phyloP scores from a whole-genome alignment of 2,113 vertebrate species.

The Recurvirostra avosetta region DNA sequence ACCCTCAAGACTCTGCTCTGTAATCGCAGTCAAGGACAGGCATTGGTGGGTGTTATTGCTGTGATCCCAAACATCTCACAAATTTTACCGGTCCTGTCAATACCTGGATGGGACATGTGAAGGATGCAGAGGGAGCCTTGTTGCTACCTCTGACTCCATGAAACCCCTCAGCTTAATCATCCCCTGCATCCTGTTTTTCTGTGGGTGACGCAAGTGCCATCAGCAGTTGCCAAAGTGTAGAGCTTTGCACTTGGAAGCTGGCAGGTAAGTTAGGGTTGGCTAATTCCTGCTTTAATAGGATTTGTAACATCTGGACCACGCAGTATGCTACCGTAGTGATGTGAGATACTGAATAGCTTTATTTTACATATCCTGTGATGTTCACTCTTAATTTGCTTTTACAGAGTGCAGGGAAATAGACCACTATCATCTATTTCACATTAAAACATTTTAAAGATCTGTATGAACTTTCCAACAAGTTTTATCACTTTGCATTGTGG shows the following conservation, averaged over 20 bases:
- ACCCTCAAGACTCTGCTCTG: background rate
- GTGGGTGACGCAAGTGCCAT: background rate
- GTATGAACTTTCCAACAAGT: background rate
- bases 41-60: background rate
- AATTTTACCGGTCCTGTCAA: rapidly evolving
- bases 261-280: background rate
- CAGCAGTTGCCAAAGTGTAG: background rate
- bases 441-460: background rate
- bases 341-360: background rate
- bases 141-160: background rate
- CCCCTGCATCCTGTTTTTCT: background rate
- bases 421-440: background rate
- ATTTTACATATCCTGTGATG: rapidly evolving
- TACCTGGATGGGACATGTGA: rapidly evolving
- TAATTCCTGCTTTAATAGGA: background rate
- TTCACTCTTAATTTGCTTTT: background rate
- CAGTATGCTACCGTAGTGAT: too few relatives aligned
- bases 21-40: background rate
- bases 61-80: background rate
- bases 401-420: background rate
- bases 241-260: background rate
- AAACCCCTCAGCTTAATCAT: background rate
- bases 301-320: rapidly evolving
- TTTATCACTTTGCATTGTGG: background rate
- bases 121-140: background rate